These are phyloP conservation scores for Erythrocercus mccallii DNA, from an alignment of 2,113 vertebrate species.

Conservation along the genomic window DNA sequence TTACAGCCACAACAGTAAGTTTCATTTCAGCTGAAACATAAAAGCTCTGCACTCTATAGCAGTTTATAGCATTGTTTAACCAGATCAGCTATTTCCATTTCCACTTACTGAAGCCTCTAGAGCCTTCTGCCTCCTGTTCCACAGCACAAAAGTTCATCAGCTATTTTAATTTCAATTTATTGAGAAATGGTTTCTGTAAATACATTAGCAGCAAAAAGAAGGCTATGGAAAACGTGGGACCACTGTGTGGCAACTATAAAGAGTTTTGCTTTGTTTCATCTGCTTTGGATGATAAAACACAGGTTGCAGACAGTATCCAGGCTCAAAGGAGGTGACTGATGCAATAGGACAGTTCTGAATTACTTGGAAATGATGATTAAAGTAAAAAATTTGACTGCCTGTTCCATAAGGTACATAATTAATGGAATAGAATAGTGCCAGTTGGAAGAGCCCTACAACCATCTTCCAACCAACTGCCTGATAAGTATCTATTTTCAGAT, in stretches of 20 bases:
- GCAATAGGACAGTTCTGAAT: neutral
- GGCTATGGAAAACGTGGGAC: neutral
- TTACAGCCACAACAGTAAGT: neutral
- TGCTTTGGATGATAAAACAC: neutral
- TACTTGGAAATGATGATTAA: neutral
- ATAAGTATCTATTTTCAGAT: neutral
- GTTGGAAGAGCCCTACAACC: neutral
- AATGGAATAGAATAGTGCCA: neutral
- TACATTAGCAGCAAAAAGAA: neutral
- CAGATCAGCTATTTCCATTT: neutral
- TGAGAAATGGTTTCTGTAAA: neutral
- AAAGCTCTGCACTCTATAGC: neutral
- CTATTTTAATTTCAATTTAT: neutral
- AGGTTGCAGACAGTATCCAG: neutral
- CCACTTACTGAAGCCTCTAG: neutral
- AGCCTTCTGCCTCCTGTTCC: neutral
- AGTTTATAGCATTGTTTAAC: neutral
- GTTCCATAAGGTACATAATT: neutral
- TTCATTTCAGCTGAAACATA: neutral
- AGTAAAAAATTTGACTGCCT: neutral
- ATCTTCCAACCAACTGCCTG: neutral
- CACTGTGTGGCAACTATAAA: neutral
- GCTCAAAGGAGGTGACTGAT: neutral
- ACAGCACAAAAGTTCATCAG: neutral
- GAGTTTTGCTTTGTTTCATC: neutral